A percentile compares a stretch with the other conserved stretches of the same genome.
phyloP scores from a whole-genome alignment of 2,113 vertebrate species.

The Colossoma macropomum region DNA sequence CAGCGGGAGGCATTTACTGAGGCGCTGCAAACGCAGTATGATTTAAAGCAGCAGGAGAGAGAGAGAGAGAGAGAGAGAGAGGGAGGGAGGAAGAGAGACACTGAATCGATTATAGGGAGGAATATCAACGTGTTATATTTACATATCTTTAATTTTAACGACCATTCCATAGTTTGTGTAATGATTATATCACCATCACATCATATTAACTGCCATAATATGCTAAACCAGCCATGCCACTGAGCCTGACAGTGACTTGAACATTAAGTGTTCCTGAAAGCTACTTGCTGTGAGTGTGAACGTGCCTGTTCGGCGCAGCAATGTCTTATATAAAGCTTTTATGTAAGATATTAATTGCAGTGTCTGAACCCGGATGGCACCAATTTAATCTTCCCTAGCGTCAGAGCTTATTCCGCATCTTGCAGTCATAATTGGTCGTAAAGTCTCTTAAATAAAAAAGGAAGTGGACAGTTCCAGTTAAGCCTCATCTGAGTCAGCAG shows the following conservation, averaged over 20 bases:
- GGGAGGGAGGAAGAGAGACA: too few relatives aligned
- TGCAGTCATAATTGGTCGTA: constrained; percentile 53
- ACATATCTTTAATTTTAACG: background rate
- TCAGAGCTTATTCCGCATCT: constrained; percentile 57
- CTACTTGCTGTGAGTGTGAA: constrained; percentile 21
- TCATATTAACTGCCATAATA: constrained; percentile 37
- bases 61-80: too few relatives aligned
- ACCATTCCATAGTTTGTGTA: background rate
- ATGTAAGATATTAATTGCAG: constrained; percentile 62
- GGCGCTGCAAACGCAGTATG: background rate
- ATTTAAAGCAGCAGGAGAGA: background rate
- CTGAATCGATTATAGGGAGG: background rate
- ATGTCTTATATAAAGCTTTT: constrained; percentile 50
- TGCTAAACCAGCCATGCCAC: background rate
- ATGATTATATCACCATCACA: constrained; percentile 8
- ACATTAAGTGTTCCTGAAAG: constrained; percentile 25
- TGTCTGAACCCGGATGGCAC: constrained; percentile 38
- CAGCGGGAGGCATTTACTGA: background rate
- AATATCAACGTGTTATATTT: too few relatives aligned
- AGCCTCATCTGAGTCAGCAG: constrained; percentile 57
- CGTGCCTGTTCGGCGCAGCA: constrained; percentile 43
- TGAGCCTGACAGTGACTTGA: background rate
- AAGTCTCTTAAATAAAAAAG: constrained; percentile 21
- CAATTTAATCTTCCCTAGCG: constrained; percentile 52
- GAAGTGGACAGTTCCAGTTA: constrained; percentile 34